Conservation (phyloP, 2,888 invertebrate genomes). For the Euspilapteryx auroguttella region DNA sequence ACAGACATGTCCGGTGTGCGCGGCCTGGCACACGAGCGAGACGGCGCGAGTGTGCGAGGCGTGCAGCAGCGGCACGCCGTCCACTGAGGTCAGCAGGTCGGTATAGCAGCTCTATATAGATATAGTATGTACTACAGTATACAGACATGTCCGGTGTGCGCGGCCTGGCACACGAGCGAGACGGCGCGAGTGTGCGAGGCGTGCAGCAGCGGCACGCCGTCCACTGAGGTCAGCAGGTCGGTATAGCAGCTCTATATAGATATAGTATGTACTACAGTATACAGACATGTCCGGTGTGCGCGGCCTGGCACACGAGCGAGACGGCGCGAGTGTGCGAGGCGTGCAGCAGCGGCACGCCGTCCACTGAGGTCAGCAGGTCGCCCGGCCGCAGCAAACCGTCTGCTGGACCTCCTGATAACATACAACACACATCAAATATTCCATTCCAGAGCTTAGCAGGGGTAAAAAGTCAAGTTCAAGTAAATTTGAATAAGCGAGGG, state of each 20-base stretch:
- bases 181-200: conserved; percentile 94
- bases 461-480: too few relatives aligned
- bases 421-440: too few relatives aligned
- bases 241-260: too few relatives aligned
- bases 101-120: too few relatives aligned
- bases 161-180: conserved; percentile 87
- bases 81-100: conserved; percentile 95
- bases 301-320: conserved; percentile 87
- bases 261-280: too few relatives aligned
- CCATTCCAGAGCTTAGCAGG: too few relatives aligned
- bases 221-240: conserved; percentile 95
- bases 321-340: conserved; percentile 94
- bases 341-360: conserved; percentile 76
- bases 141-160: conserved; percentile 82
- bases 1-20: conserved; percentile 82
- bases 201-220: conserved; percentile 76
- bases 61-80: conserved; percentile 76
- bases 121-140: too few relatives aligned
- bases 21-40: conserved; percentile 87
- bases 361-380: conserved; percentile 93
- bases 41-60: conserved; percentile 94
- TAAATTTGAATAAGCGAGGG: too few relatives aligned
- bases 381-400: conserved; percentile 90
- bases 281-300: conserved; percentile 82
- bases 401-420: conserved; percentile 75